Conservation (phyloP, 2,888 invertebrate species). For the Parascotia fuliginaria region DNA sequence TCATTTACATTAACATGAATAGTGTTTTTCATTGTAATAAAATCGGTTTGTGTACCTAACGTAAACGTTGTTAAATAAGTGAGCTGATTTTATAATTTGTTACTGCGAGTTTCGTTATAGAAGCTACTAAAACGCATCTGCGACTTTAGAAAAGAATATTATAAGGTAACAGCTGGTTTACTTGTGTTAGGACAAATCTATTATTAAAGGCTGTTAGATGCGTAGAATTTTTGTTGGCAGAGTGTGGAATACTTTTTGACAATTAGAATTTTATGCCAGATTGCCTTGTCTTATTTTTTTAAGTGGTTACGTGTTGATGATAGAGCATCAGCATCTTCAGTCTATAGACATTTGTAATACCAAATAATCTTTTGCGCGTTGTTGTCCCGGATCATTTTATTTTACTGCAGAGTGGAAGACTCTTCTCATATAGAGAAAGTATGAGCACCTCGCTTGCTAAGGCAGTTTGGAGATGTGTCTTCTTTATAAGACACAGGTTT, state of each 20-base stretch:
- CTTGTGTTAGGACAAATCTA: background rate
- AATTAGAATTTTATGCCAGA: too few relatives aligned
- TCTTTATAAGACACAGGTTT: too few relatives aligned
- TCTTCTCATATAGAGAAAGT: too few relatives aligned
- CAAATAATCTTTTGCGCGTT: too few relatives aligned
- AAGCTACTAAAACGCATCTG: background rate
- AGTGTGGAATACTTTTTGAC: background rate
- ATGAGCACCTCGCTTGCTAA: too few relatives aligned
- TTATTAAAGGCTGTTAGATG: background rate
- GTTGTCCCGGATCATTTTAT: too few relatives aligned
- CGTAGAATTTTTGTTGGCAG: background rate
- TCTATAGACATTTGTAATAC: too few relatives aligned
- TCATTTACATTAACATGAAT: constrained; percentile 2
- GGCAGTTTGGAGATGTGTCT: too few relatives aligned
- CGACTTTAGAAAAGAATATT: background rate
- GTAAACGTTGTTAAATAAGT: background rate
- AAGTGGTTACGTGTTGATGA: too few relatives aligned
- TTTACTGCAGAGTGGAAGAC: too few relatives aligned
- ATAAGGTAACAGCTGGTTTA: background rate
- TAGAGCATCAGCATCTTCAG: too few relatives aligned
- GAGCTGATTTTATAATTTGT: background rate
- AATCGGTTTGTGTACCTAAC: background rate
- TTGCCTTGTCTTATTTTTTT: too few relatives aligned
- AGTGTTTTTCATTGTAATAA: background rate
- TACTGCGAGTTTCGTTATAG: background rate